Conservation (phyloP, 2,797 vertebrate genomes). For the Urocyon cinereoargenteus region DNA sequence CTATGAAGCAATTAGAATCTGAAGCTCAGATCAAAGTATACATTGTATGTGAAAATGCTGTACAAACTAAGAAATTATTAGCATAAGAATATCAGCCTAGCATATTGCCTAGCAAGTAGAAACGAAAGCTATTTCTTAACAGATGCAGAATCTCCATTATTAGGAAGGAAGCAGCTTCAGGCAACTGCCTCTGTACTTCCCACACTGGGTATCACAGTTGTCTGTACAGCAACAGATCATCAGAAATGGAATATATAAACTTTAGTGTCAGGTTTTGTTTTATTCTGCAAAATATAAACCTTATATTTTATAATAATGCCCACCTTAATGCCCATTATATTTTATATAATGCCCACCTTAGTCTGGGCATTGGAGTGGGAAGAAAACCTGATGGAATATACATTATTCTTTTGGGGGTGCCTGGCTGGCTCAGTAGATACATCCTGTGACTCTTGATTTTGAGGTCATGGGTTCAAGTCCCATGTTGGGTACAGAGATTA, state of each 20-base stretch:
- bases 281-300: not conserved
- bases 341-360: not conserved
- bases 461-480: not conserved
- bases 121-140: not conserved
- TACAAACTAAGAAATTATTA: not conserved
- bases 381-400: not conserved
- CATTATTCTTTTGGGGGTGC: not conserved
- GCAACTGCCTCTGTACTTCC: not conserved
- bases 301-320: too few relatives aligned
- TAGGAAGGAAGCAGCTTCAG: not conserved
- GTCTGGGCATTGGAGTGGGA: not conserved
- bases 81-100: not conserved
- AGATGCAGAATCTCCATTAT: not conserved
- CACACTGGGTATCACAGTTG: not conserved
- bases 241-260: not conserved
- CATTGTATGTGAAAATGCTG: not conserved
- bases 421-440: not conserved
- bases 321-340: too few relatives aligned
- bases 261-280: not conserved
- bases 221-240: not conserved
- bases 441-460: not conserved
- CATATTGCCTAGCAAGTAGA: not conserved
- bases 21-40: not conserved
- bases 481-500: not conserved
- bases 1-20: too few relatives aligned